Evolutionary conservation across 1,140 invertebrate species (phyloP), one percentile per base, ranked within the genome.

Genomic region (Drosophila sp.): DNA sequence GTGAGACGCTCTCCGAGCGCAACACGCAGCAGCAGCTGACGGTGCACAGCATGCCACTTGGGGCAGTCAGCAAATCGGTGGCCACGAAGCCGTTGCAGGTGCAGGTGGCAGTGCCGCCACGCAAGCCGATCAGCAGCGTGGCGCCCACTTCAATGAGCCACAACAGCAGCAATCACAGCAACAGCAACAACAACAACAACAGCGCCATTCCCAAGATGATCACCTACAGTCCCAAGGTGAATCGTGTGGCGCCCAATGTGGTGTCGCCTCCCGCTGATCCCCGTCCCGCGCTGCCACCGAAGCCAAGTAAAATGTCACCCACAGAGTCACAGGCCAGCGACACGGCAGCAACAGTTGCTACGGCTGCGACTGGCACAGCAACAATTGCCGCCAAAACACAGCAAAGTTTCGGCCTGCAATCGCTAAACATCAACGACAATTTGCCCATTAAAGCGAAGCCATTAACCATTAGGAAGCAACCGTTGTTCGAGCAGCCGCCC

Each of bases 101-200:
- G 18, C 84, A 90, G 38, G 66, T 89, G 43, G 84, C 79, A 1
- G 91, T 92, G 57, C 93, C 91, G 0, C 93, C 93, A 53, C 93
- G 95, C 90, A 95, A 95, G 90, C 96, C 96, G 54, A 95, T 97
- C 57, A 97, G 96, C 79, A 97, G 96, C 92, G 96, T 97, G 43
- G 95, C 96, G 56, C 96, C 96, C 25, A 96, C 95, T 76, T 94
- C 94, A 57, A 93, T 95, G 73, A 94, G 94, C n/a, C n/a, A n/a
- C n/a, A n/a, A n/a, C 89, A 95, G 94, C 18, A 43, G 53, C 78
- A 51, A 29, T n/a, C 8, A 18, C 38, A 14, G 25, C 21, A 1
- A 34, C 89, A 95, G 94, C 18, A 57, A 48, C 27, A 16, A 29
- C 41, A 95, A 94, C 87, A 93, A 93, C 27, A 36, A 63, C 67